phyloP scores from a whole-genome alignment of 2,888 invertebrate species.

The Folsomia manolachei region DNA sequence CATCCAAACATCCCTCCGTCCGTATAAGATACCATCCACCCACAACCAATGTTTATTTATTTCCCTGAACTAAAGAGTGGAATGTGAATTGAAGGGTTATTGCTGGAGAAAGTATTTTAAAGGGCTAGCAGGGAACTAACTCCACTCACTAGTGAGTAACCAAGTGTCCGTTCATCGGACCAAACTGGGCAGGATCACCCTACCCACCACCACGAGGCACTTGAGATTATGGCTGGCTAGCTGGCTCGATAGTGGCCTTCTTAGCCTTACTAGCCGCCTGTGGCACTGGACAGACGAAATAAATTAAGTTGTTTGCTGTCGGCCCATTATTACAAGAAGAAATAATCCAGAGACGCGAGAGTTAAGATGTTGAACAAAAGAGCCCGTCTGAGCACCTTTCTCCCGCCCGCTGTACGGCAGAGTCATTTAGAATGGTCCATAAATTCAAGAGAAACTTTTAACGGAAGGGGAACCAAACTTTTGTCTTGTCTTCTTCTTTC shows the following conservation, averaged over 20 bases:
- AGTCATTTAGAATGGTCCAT: constrained; percentile 28
- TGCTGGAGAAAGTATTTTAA: neutral
- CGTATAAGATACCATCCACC: neutral
- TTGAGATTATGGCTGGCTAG: neutral
- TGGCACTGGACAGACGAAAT: neutral
- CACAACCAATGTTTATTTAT: neutral
- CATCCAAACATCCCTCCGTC: neutral
- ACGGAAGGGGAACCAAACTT: constrained; percentile 16
- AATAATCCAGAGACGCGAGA: neutral
- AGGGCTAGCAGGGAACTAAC: neutral
- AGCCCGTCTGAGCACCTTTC: too few relatives aligned
- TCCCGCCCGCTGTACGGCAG: neutral
- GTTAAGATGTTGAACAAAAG: neutral
- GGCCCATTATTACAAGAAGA: neutral
- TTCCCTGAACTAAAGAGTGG: neutral
- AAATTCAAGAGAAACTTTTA: constrained; percentile 26
- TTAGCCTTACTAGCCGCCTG: neutral
- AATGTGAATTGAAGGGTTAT: neutral
- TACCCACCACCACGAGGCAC: too few relatives aligned
- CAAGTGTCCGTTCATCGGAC: neutral
- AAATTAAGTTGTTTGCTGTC: neutral
- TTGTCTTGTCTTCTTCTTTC: constrained; percentile 10
- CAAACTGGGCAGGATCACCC: neutral
- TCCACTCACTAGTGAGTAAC: neutral
- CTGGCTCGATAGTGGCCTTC: too few relatives aligned